Evolutionary conservation across 2,113 vertebrate genomes (phyloP).

Genomic region (Pluvianellus socialis): DNA sequence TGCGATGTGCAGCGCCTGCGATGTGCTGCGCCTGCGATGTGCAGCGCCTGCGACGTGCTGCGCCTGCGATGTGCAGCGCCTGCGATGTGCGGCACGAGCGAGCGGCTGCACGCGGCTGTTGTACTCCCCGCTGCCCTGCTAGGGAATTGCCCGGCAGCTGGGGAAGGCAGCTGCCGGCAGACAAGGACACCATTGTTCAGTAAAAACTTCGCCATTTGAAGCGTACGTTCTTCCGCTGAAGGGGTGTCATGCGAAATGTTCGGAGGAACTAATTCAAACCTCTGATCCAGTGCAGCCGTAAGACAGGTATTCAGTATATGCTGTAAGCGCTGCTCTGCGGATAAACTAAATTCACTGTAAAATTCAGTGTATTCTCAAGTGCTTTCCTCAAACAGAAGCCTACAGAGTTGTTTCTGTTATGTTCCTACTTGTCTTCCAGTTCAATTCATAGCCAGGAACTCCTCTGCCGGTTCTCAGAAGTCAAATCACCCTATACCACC

Average conservation of each 20-base stretch:
- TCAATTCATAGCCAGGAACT: background rate
- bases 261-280: background rate
- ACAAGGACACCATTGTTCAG: accelerated
- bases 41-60: no score
- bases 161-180: background rate
- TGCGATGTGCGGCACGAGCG: no score
- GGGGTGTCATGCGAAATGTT: accelerated
- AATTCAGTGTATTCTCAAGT: background rate
- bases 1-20: no score
- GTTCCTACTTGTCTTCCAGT: background rate
- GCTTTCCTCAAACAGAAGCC: background rate
- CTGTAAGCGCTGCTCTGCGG: background rate
- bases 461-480: background rate
- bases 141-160: background rate
- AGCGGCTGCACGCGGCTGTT: accelerated
- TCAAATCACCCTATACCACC: background rate
- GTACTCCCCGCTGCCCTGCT: background rate
- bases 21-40: no score
- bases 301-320: accelerated
- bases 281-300: no score
- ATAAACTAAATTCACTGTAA: background rate
- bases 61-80: no score
- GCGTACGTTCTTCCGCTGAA: background rate
- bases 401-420: background rate
- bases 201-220: background rate